Evolutionary conservation across 2,888 invertebrate species (phyloP).

Genomic region (Matsumyia berberina): DNA sequence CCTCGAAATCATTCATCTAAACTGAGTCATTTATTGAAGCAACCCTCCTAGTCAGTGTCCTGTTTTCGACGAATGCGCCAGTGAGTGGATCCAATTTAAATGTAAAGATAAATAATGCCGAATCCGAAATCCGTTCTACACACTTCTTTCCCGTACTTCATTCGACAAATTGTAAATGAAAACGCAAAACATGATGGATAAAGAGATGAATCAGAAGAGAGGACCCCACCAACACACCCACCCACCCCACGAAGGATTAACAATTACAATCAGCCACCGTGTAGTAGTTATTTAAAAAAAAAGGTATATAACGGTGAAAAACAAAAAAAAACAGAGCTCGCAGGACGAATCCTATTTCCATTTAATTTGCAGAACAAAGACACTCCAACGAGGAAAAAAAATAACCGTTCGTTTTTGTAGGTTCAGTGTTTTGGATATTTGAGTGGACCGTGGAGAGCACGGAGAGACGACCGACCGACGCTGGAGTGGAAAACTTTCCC

Average conservation of each 20-base stretch:
- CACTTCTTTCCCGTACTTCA: background rate
- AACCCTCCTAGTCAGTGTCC: slow-evolving; percentile 7
- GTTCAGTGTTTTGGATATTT: slow-evolving; percentile 48
- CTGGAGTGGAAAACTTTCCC: slow-evolving; percentile 53
- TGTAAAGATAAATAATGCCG: slow-evolving; percentile 57
- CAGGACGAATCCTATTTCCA: slow-evolving; percentile 61
- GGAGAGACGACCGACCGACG: slow-evolving; percentile 10
- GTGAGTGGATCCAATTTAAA: slow-evolving; percentile 64
- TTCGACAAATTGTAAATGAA: slow-evolving; percentile 58
- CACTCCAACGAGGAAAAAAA: slow-evolving; percentile 14
- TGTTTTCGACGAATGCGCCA: slow-evolving; percentile 44
- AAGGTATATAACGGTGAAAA: slow-evolving; percentile 1
- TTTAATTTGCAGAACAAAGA: slow-evolving; percentile 67
- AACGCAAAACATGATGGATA: slow-evolving; percentile 62
- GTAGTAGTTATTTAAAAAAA: slow-evolving; percentile 39
- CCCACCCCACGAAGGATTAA: slow-evolving; percentile 25
- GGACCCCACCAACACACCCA: background rate
- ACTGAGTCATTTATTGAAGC: slow-evolving; percentile 66
- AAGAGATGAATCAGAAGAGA: slow-evolving; percentile 52
- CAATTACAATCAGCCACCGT: slow-evolving; percentile 56
- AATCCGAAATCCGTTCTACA: slow-evolving; percentile 15
- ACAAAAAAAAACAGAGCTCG: slow-evolving; percentile 21
- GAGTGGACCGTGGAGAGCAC: slow-evolving; percentile 15
- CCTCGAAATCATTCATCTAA: slow-evolving; percentile 62
- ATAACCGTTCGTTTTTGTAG: slow-evolving; percentile 9